These are phyloP conservation scores for Lasioglossum malachurum DNA, from an alignment of 2,888 invertebrate genomes.

Conservation along the genomic window DNA sequence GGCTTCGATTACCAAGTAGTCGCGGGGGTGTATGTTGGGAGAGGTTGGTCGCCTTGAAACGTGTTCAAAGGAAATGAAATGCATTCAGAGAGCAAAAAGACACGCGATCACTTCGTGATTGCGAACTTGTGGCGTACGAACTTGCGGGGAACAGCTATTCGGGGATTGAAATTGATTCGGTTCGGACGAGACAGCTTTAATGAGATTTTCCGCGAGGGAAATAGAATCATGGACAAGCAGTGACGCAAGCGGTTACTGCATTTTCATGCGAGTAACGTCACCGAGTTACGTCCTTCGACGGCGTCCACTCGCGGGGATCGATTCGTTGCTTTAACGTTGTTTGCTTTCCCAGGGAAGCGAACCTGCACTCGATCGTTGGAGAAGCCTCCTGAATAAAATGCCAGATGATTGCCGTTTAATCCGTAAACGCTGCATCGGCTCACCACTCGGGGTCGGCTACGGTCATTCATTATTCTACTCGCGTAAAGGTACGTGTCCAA, in stretches of 20 bases:
- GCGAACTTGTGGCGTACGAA: background rate
- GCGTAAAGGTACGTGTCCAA: background rate
- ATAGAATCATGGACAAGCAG: background rate
- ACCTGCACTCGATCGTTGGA: background rate
- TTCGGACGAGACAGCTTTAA: background rate
- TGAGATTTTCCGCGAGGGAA: background rate
- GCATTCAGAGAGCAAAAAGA: background rate
- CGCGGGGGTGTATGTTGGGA: background rate
- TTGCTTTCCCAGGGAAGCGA: background rate
- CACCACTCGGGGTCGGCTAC: background rate
- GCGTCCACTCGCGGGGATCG: conserved; percentile 7
- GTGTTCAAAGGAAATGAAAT: background rate
- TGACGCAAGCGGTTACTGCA: background rate
- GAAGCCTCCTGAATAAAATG: background rate
- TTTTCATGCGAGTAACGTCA: background rate
- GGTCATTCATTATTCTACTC: background rate
- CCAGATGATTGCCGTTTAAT: background rate
- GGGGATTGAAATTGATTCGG: background rate
- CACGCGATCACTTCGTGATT: background rate
- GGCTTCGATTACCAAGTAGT: background rate
- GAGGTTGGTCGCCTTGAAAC: too few relatives aligned
- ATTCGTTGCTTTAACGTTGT: conserved; percentile 12
- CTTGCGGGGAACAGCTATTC: background rate
- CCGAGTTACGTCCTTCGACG: background rate
- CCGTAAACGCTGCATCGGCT: background rate